Percentiles rank a stretch among this genome's conserved stretches.
phyloP scores from a whole-genome alignment of 1,140 invertebrate genomes.

The Nasonia longicornis region DNA sequence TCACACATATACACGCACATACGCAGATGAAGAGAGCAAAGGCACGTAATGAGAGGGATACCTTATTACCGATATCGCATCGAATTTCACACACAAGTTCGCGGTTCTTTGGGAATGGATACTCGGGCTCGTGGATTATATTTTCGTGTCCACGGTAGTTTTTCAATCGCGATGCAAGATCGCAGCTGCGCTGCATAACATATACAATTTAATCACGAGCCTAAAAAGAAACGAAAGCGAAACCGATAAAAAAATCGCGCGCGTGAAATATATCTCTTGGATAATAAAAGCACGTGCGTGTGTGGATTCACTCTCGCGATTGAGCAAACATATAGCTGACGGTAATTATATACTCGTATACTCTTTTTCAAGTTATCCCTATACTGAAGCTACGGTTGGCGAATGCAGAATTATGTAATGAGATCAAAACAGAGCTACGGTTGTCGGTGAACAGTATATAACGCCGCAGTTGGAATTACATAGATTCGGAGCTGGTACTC shows the following conservation, averaged over 20 bases:
- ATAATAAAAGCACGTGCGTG: constrained; percentile 19
- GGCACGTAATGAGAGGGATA: constrained; percentile 49
- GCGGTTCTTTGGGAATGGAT: constrained; percentile 66
- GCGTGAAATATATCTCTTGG: constrained; percentile 17
- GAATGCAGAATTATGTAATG: no score
- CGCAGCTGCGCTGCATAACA: background rate
- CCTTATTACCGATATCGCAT: constrained; percentile 61
- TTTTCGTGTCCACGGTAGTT: constrained; percentile 32
- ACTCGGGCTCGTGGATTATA: constrained; percentile 51
- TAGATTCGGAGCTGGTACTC: background rate
- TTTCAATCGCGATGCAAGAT: constrained; percentile 32
- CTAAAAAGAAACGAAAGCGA: constrained; percentile 8
- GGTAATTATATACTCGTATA: background rate
- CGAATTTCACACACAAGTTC: constrained; percentile 62
- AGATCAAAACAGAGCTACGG: no score
- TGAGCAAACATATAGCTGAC: background rate
- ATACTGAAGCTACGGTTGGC: no score
- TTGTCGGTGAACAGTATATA: no score
- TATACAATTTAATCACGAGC: constrained; percentile 35
- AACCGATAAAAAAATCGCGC: constrained; percentile 4
- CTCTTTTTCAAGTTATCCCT: no score
- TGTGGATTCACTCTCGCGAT: no score
- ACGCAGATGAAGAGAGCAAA: constrained; percentile 4
- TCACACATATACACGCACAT: no score
- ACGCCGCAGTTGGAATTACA: background rate